Evolutionary conservation across 2,113 vertebrate species (phyloP).

Genomic region (Cinclus mexicanus): DNA sequence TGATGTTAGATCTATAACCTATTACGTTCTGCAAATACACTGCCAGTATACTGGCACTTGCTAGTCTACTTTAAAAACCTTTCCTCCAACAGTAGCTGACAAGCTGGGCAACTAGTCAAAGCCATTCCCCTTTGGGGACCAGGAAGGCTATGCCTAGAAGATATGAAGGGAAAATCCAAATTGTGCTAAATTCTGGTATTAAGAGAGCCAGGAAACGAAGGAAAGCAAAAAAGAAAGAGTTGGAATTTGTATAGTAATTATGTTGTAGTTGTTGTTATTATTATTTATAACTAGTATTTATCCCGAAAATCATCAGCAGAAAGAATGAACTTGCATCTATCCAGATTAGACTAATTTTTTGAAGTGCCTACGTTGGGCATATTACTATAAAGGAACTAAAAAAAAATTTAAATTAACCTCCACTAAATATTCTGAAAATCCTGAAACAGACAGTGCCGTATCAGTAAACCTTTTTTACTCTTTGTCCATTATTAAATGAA

Average conservation of each 20-base stretch:
- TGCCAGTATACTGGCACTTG: not conserved
- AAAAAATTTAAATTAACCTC: not conserved
- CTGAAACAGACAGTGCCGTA: not conserved
- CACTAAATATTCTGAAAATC: not conserved
- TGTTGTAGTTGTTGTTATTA: not conserved
- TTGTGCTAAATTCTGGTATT: not conserved
- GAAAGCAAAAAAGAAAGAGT: not conserved
- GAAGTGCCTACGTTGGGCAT: not conserved
- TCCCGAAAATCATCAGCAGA: not conserved
- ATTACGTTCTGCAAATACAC: not conserved
- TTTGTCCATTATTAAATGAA: not conserved
- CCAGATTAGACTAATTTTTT: not conserved
- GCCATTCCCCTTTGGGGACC: not conserved
- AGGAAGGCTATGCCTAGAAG: not conserved
- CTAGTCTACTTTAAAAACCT: constrained; percentile 10
- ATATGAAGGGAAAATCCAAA: constrained; percentile 13
- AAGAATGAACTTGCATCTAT: not conserved
- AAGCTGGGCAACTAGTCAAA: constrained; percentile 45
- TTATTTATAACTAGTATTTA: not conserved
- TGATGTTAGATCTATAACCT: constrained; percentile 38
- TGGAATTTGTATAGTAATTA: not conserved
- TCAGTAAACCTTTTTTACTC: not conserved
- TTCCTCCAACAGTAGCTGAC: constrained; percentile 22
- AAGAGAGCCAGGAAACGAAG: not conserved
- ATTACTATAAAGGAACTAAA: not conserved